These are phyloP conservation scores for Cossypha dichroa DNA, from an alignment of 2,797 vertebrate species.

Conservation along the genomic window DNA sequence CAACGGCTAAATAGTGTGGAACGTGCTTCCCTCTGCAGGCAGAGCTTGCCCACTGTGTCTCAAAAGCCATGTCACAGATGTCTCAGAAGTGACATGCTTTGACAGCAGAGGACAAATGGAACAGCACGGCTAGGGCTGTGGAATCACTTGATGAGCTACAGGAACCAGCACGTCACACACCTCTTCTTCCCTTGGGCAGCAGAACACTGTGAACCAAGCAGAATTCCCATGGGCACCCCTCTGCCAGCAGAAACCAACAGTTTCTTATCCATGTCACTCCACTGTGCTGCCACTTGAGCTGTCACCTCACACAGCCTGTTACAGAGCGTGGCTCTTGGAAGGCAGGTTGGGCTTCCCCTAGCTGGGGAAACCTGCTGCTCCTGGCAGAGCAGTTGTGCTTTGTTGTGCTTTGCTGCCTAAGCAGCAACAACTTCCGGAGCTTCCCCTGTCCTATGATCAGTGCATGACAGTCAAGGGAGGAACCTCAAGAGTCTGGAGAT, in stretches of 20 bases:
- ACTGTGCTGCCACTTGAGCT: neutral
- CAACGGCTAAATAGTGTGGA: neutral
- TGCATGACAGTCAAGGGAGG: neutral
- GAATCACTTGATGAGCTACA: neutral
- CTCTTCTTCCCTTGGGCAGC: neutral
- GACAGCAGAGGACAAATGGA: neutral
- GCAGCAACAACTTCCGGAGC: neutral
- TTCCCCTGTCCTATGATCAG: neutral
- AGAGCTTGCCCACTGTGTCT: neutral
- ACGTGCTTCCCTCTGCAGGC: neutral
- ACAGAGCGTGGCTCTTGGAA: fast-evolving
- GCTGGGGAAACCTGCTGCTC: neutral
- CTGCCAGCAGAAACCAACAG: neutral
- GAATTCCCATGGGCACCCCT: neutral
- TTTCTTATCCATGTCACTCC: neutral
- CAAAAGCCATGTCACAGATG: neutral
- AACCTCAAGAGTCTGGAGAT: neutral
- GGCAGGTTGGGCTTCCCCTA: neutral
- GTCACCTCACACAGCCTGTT: neutral
- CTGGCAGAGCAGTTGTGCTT: neutral
- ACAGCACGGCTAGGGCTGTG: neutral
- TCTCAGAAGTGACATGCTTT: neutral
- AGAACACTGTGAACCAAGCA: neutral
- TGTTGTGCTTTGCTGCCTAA: neutral
- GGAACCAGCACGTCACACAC: neutral